Base-by-base conservation (phyloP, 2,113 vertebrate species). In the Erythrocercus mccallii region DNA sequence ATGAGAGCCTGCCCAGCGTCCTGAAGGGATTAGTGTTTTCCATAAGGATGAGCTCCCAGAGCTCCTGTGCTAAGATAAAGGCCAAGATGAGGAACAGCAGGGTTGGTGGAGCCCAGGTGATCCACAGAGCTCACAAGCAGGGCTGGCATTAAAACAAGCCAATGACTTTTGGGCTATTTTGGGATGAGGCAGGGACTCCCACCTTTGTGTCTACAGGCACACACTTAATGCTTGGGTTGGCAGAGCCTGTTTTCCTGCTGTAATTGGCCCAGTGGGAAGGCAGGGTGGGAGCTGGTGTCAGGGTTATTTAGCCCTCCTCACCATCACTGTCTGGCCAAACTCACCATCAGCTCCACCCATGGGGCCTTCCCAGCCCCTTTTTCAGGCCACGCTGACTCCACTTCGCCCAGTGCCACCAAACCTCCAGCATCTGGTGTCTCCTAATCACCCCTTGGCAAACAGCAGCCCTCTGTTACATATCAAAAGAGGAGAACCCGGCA, bases 221-320 rank as follows among this genome's bases (percentile, higher is more conserved):
- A 86, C 64, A 50, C 18, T 74, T 38, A 54, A 25, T 6, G 30
- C 69, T 83, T n/a, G 80, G 47, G 14, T 74, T 74, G 82, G 91
- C 86, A 92, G 42, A 97, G 76, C 91, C 83, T 88, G 82, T 71
- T 92, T 78, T 83, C 86, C 83, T 81, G 62, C 92, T 80, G 51
- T 51, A 81, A 81, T 44, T 66, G 47, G 24, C 51, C 35, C 31
- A n/a, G 82, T 66, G 88, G 82, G 76, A 81, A 90, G 60, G 69
- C 62, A 92, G 45, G 66, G 30, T 37, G 35, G 56, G 56, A 95
- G 73, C 62, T 82, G 48, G n/a, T 86, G 15, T 15, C 12, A 3
- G 28, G 50, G 16, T 61, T 91, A 18, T 80, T 90, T 72, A 86
- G 76, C 35, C 35, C 42, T 93, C 66, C 64, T 73, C 38, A 38